These are phyloP conservation scores for Pavo muticus DNA, from an alignment of 2,113 vertebrate genomes.

Conservation along the genomic window DNA sequence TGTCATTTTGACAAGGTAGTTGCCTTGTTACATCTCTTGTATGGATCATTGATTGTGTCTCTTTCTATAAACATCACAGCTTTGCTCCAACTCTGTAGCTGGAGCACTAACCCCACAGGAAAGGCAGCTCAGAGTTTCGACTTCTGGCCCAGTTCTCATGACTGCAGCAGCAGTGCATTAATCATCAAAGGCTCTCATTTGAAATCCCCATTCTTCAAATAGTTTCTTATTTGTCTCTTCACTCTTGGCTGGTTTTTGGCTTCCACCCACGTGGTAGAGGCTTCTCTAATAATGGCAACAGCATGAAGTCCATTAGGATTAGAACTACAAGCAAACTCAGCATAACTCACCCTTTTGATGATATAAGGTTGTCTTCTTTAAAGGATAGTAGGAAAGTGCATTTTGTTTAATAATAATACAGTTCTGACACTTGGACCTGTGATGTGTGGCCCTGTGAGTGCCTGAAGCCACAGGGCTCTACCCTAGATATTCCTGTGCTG, in stretches of 20 bases:
- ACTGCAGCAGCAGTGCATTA: conserved; percentile 9
- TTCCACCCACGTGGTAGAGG: conserved; percentile 26
- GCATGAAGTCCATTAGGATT: neutral
- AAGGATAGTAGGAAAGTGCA: neutral
- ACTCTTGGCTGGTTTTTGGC: conserved; percentile 42
- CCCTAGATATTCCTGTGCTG: neutral
- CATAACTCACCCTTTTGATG: neutral
- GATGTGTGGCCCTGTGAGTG: rapidly evolving
- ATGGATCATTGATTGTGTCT: neutral
- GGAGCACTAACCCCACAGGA: neutral
- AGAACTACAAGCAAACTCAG: neutral
- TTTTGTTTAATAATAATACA: neutral
- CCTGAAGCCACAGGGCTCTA: neutral
- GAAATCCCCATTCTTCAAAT: conserved; percentile 50
- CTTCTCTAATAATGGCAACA: conserved; percentile 15
- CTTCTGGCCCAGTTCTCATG: neutral
- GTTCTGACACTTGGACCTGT: neutral
- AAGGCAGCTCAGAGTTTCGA: neutral
- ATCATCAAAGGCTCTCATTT: conserved; percentile 35
- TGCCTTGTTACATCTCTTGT: neutral
- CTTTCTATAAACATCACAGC: neutral
- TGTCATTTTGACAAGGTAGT: conserved; percentile 22
- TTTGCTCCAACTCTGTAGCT: neutral
- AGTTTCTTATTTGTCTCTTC: conserved; percentile 24
- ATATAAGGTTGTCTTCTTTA: neutral